These are phyloP conservation scores for Spilogale gracilis DNA, from an alignment of 2,113 vertebrate species.

Conservation along the genomic window DNA sequence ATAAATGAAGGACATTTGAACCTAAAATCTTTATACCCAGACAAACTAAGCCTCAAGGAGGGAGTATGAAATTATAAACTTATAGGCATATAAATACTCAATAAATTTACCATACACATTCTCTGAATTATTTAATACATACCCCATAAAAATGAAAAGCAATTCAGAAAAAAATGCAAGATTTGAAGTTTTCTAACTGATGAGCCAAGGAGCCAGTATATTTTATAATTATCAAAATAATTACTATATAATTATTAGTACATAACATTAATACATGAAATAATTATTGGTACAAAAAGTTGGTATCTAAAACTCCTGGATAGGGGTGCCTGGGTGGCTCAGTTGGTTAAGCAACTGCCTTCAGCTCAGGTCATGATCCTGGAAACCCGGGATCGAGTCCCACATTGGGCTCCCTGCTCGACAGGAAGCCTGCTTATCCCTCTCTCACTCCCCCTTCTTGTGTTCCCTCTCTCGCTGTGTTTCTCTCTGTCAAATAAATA, in stretches of 20 bases:
- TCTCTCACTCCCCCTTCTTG: no score
- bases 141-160: conserved; percentile 39
- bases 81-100: background rate
- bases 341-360: no score
- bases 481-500: no score
- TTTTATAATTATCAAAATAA: conserved; percentile 3
- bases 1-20: conserved; percentile 11
- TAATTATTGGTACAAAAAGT: background rate
- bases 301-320: background rate
- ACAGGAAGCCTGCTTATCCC: no score
- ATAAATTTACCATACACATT: background rate
- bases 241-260: background rate
- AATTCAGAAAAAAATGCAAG: background rate
- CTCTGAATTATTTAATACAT: conserved; percentile 2
- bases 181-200: background rate
- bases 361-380: no score
- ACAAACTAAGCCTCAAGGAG: background rate
- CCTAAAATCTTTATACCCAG: background rate
- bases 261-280: background rate
- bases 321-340: background rate
- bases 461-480: no score
- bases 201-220: background rate
- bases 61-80: background rate
- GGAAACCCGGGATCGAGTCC: no score
- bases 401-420: no score